Evolutionary conservation across 2,113 vertebrate species (phyloP), one percentile per base, ranked within the genome.

Genomic region (Phycodurus eques): DNA sequence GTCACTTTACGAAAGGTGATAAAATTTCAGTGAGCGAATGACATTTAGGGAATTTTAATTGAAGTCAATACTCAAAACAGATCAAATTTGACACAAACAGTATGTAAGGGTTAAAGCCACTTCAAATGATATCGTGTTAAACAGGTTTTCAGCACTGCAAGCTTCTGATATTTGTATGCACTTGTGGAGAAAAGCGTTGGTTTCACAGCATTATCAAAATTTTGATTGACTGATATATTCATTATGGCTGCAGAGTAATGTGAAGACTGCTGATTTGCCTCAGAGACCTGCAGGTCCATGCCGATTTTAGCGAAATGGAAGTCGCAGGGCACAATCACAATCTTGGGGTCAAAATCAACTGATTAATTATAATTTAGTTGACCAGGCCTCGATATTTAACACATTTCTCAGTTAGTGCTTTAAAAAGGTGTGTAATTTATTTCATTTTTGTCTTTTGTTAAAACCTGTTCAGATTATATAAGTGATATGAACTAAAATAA

Each of bases 141-240:
- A 73, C 79, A 51, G 49, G 15, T 35, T 42, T 63, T 46, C 43
- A 60, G 62, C 33, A 10, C 74, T 74, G 74, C 76, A 60, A 39
- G 51, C 70, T 79, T 80, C 64, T 56, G 5, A 10, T 83, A 88
- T 88, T 84, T 86, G 80, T 78, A 85, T 83, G 88, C 85, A 67
- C 74, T 53, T 80, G 76, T 78, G 78, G 67, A 84, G 83, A 85
- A 81, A 80, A 80, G 81, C 68, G 74, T 63, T 74, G 67, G 85
- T 84, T 88, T 89, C 74, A 66, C 86, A 87, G 80, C 77, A 75
- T 84, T 78, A 78, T 86, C 81, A 82, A 82, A 82, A 68, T 81
- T 89, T 86, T 88, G 86, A 90, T 92, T 92, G 89, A 92, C 86
- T 88, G 85, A 87, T 90, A 89, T 90, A 88, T 90, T 88, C 88